phyloP scores from a whole-genome alignment of 1,140 invertebrate species.

The Bacillus rossius region DNA sequence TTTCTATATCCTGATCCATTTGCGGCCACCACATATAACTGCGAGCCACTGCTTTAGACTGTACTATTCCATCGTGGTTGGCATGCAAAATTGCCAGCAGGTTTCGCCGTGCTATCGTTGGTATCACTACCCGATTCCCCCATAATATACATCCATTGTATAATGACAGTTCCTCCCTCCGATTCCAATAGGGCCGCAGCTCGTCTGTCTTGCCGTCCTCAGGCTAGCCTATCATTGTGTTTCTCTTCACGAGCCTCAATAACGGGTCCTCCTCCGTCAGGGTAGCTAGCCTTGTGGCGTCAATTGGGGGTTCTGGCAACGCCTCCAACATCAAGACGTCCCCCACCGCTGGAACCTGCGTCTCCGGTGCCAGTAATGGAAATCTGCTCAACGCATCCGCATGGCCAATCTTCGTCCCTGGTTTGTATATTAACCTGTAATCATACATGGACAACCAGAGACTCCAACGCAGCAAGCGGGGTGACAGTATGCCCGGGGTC shows the following conservation, averaged over 20 bases:
- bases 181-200: background rate
- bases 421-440: constrained; percentile 15
- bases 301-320: background rate
- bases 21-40: constrained; percentile 42
- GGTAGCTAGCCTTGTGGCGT: background rate
- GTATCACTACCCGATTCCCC: constrained; percentile 29
- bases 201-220: background rate
- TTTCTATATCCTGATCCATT: constrained; percentile 40
- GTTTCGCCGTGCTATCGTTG: constrained; percentile 16
- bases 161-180: background rate
- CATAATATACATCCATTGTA: constrained; percentile 5
- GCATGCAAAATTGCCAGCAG: constrained; percentile 37
- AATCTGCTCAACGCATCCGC: constrained; percentile 19
- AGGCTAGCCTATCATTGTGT: background rate
- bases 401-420: constrained; percentile 14
- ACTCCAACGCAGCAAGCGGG: constrained; percentile 12
- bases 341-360: background rate
- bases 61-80: constrained; percentile 40
- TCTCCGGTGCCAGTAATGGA: background rate
- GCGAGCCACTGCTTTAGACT: constrained; percentile 40
- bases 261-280: background rate
- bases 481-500: background rate
- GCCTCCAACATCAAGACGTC: background rate
- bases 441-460: constrained; percentile 20
- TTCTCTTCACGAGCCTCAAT: background rate